Conservation (phyloP, 2,113 vertebrate species). For the Glareola pratincola region DNA sequence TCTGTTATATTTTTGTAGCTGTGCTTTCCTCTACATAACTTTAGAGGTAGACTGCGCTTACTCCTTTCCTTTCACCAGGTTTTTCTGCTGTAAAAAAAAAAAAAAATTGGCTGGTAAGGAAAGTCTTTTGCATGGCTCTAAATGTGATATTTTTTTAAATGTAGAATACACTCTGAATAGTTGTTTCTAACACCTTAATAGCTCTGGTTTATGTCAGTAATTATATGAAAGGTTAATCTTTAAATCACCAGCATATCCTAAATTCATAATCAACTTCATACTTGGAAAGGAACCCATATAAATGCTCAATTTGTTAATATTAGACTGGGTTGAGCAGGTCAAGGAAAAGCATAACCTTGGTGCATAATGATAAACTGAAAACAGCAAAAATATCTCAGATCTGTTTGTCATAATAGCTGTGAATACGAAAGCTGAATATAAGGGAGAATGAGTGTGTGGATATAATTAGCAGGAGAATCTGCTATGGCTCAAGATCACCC, state of each 20-base stretch:
- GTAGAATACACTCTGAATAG: not conserved
- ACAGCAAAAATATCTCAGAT: not conserved
- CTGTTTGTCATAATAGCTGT: not conserved
- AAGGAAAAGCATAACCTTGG: slow-evolving; percentile 25
- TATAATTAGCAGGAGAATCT: not conserved
- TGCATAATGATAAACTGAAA: not conserved
- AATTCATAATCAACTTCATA: slow-evolving; percentile 34
- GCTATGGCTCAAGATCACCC: not conserved
- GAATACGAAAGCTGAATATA: not conserved
- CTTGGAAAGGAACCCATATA: not conserved
- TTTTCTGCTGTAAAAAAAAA: not conserved
- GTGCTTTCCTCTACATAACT: slow-evolving; percentile 58
- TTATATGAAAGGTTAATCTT: slow-evolving; percentile 60
- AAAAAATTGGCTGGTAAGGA: not conserved
- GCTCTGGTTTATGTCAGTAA: slow-evolving; percentile 16
- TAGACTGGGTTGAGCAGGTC: slow-evolving; percentile 1
- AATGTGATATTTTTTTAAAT: not conserved
- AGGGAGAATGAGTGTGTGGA: not conserved
- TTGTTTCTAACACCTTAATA: slow-evolving; percentile 17
- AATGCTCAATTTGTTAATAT: slow-evolving; percentile 38
- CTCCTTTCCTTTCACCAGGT: slow-evolving; percentile 4
- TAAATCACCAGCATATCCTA: slow-evolving; percentile 44
- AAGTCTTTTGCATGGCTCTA: not conserved
- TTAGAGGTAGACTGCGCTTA: slow-evolving; percentile 45
- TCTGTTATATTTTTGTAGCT: slow-evolving; percentile 62